Percentiles rank a stretch among this genome's conserved stretches.
Evolutionary conservation across 2,797 vertebrate species (phyloP).

Genomic region (Etheostoma perlongum): DNA sequence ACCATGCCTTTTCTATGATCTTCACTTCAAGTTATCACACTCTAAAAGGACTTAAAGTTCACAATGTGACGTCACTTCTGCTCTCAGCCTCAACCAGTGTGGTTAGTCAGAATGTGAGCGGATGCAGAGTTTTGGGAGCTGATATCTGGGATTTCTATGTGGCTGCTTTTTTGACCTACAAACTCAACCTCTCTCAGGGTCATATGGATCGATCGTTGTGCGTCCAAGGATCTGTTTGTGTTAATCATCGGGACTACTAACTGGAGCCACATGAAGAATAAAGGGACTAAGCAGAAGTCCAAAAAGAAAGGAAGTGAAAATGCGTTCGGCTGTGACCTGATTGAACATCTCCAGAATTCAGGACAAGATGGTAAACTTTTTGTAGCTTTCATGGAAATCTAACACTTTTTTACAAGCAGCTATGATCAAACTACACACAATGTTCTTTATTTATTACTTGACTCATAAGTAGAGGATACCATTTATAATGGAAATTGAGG

Average conservation of each 20-base stretch:
- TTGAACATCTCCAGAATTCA: constrained; percentile 94
- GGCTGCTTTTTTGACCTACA: constrained; percentile 54
- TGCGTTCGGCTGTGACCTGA: constrained; percentile 97
- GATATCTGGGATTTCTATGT: constrained; percentile 68
- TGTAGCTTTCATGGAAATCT: constrained; percentile 28
- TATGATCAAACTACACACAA: background rate
- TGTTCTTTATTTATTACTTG: background rate
- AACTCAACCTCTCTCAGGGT: constrained; percentile 53
- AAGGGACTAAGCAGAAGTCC: constrained; percentile 95
- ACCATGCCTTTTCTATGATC: constrained; percentile 39
- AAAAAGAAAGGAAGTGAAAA: constrained; percentile 95
- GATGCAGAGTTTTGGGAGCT: constrained; percentile 77
- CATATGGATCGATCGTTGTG: constrained; percentile 74
- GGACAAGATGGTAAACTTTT: constrained; percentile 94
- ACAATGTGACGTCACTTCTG: constrained; percentile 82
- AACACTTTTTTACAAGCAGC: constrained; percentile 1
- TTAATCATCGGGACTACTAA: constrained; percentile 77
- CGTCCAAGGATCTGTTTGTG: constrained; percentile 67
- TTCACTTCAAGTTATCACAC: constrained; percentile 33
- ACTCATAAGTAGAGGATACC: background rate
- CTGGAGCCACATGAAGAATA: constrained; percentile 98
- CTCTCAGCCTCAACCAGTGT: constrained; percentile 74
- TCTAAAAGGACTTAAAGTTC: constrained; percentile 58
- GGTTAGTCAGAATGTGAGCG: constrained; percentile 82
- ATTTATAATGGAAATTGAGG: background rate